Base-by-base conservation (phyloP, 2,797 vertebrate species). In the Cuniculus paca region DNA sequence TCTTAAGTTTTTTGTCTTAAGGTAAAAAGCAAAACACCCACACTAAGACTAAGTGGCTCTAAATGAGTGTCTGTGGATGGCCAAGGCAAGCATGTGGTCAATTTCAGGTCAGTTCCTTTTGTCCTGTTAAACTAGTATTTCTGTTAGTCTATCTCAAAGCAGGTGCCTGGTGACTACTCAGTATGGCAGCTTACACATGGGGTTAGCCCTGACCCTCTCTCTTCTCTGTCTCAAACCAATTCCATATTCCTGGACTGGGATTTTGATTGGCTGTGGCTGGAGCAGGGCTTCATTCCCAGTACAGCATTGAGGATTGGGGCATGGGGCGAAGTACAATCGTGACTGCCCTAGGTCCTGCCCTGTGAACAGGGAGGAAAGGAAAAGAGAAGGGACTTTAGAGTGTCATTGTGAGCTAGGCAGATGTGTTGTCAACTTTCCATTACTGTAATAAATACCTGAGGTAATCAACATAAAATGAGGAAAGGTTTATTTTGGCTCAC, bases 1-100 rank as follows among this genome's bases (percentile, higher is more conserved):
- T 65, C 61, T 81, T 91, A 58, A 48, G 12, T 75, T 94, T 31
- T 79, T 90, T 89, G 74, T 91, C 65, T 74, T 65, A 61, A 78
- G 65, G 39, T 48, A 4, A 60, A 39, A 84, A 70, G 74, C 31
- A n/a, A 72, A 36, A 79, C 34, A 20, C 20, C 34, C 6, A 65
- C 28, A 56, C 6, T 31, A 9, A 65, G 16, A 54, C 5, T 45
- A 52, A 50, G 1, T 65, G 70, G n/a, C n/a, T 31, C 9, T 34
- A 45, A 74, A 34, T 36, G 24, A 2, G 9, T 36, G 9, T 83
- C 89, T 81, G 4, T 58, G 60, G 85, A n/a, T 34, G 11, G 50
- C 60, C 52, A 75, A 42, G 42, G 26, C 20, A 56, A 26, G 56
- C 6, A 2, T 4, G 34, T 8, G 14, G 13, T 65, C 22, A 39